A percentile compares a stretch with the other conserved stretches of the same genome.
Conservation (phyloP, 2,797 vertebrate species). For the Neoniphon sammara region DNA sequence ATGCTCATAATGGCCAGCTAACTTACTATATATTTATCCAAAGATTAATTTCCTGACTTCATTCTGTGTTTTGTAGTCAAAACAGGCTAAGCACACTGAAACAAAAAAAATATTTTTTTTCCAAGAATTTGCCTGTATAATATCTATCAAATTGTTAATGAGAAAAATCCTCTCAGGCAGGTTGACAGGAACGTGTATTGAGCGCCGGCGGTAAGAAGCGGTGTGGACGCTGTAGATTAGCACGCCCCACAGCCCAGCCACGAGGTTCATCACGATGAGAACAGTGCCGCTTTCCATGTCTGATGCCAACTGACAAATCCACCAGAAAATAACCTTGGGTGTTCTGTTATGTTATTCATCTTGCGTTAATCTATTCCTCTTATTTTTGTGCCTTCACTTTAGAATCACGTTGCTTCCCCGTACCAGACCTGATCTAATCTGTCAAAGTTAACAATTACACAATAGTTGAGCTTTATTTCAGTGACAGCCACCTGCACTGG, state of each 20-base stretch:
- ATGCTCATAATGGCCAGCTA: slow-evolving; percentile 21
- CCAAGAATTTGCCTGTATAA: too few relatives aligned
- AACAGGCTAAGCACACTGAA: too few relatives aligned
- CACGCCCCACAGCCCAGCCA: slow-evolving; percentile 75
- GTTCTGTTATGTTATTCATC: background rate
- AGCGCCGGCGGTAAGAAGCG: slow-evolving; percentile 67
- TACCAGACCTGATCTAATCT: too few relatives aligned
- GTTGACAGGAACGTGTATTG: slow-evolving; percentile 19
- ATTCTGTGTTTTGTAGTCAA: background rate
- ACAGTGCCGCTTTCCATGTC: background rate
- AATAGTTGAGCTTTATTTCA: too few relatives aligned
- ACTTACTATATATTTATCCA: background rate
- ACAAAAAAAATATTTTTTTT: too few relatives aligned
- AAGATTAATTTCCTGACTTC: background rate
- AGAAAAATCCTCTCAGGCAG: background rate
- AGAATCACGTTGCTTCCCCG: background rate
- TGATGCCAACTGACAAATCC: background rate
- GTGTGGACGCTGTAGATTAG: slow-evolving; percentile 43
- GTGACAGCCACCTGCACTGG: too few relatives aligned
- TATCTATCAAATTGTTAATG: fast-evolving
- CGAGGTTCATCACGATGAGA: slow-evolving; percentile 73
- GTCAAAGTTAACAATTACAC: too few relatives aligned
- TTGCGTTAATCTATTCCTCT: background rate
- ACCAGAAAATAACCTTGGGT: background rate
- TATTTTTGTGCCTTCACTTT: background rate